phyloP scores from a whole-genome alignment of 2,797 vertebrate genomes.

The Limosa lapponica region DNA sequence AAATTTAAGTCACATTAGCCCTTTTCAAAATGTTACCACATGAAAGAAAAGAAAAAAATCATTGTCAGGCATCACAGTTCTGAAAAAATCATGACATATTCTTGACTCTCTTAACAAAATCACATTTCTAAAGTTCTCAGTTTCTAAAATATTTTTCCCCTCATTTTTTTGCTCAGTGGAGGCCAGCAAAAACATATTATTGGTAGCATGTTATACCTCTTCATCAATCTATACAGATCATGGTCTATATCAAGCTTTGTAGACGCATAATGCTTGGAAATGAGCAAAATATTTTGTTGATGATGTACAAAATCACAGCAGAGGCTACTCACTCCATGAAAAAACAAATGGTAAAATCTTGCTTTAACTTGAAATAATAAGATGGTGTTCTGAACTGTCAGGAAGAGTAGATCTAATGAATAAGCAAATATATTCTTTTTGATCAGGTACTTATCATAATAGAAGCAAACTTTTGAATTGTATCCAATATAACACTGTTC shows the following conservation, averaged over 20 bases:
- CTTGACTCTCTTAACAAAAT: neutral
- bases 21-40: conserved; percentile 13
- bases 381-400: neutral
- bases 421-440: neutral
- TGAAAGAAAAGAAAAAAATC: neutral
- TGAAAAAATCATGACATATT: neutral
- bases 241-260: neutral
- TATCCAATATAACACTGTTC: neutral
- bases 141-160: neutral
- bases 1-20: neutral
- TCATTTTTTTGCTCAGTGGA: neutral
- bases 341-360: neutral
- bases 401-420: neutral
- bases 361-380: neutral
- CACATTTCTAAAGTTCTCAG: neutral
- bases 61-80: neutral
- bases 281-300: neutral
- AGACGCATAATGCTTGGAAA: neutral
- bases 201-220: neutral
- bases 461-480: neutral
- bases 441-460: neutral
- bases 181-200: neutral
- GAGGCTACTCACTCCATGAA: neutral
- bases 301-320: neutral
- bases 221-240: neutral